Conservation (phyloP, 1,140 invertebrate species). For the Chironomus tepperi region DNA sequence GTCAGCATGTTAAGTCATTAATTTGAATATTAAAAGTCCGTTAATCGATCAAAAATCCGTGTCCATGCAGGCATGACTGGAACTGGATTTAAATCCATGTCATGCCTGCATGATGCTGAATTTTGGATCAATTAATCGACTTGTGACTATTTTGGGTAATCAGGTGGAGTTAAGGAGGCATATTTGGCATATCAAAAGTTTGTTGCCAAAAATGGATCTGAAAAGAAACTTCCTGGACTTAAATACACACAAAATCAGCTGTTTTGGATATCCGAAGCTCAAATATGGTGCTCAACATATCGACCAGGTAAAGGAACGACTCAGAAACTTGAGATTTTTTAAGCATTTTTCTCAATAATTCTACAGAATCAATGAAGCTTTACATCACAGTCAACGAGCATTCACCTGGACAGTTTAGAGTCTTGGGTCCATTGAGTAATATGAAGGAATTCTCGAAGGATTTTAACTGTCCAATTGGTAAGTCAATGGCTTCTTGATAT, state of each 20-base stretch:
- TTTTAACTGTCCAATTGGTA: slow-evolving; percentile 60
- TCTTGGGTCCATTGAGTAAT: slow-evolving; percentile 58
- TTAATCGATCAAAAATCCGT: no score
- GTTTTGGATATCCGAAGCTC: slow-evolving; percentile 64
- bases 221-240: slow-evolving; percentile 42
- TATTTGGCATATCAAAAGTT: slow-evolving; percentile 48
- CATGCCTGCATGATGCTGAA: no score
- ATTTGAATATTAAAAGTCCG: no score
- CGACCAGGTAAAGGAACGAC: no score
- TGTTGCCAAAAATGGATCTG: slow-evolving; percentile 40
- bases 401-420: slow-evolving; percentile 45
- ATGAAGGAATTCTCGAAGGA: slow-evolving; percentile 63
- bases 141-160: no score
- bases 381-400: slow-evolving; percentile 41
- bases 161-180: slow-evolving; percentile 52
- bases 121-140: no score
- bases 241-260: slow-evolving; percentile 56
- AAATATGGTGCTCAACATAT: slow-evolving; percentile 27
- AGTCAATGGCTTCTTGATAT: no score
- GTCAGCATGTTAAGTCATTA: no score
- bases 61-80: no score
- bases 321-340: no score
- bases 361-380: slow-evolving; percentile 39
- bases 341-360: no score
- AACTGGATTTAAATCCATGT: no score